Evolutionary conservation across 2,797 vertebrate species (phyloP).

Genomic region (Dicrostonyx torquatus): DNA sequence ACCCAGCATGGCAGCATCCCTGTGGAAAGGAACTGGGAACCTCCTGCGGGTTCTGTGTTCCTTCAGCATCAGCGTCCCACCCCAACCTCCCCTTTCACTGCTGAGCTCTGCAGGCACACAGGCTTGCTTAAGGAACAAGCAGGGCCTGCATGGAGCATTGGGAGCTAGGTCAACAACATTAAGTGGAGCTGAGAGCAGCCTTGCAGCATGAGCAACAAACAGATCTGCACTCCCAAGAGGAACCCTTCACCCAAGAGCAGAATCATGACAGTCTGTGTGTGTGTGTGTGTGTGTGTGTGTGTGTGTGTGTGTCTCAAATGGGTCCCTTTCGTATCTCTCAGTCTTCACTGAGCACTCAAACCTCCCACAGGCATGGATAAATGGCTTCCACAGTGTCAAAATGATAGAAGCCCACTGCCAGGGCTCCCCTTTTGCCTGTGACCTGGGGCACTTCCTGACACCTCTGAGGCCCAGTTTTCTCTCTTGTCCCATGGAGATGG

Average conservation of each 20-base stretch:
- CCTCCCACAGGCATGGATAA: not conserved
- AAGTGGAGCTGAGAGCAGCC: not conserved
- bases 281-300: not conserved
- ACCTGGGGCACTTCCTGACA: not conserved
- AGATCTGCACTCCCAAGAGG: too few relatives aligned
- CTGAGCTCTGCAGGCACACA: not conserved
- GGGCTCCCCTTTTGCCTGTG: not conserved
- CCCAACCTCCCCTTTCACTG: not conserved
- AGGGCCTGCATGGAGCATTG: not conserved
- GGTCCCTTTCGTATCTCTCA: not conserved
- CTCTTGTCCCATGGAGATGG: not conserved
- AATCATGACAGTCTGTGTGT: not conserved
- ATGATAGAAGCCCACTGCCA: not conserved
- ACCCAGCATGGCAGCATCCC: not conserved
- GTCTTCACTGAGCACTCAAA: not conserved
- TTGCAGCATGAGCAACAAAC: not conserved
- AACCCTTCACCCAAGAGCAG: not conserved
- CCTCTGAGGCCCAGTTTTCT: not conserved
- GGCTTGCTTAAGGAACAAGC: not conserved
- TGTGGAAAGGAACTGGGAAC: not conserved
- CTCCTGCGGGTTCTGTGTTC: accelerated
- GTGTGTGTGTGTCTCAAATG: not conserved
- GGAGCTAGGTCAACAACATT: not conserved
- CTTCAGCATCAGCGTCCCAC: not conserved
- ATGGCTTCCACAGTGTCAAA: not conserved